Conservation (phyloP, 2,113 vertebrate genomes). For the Nettapus auritus region DNA sequence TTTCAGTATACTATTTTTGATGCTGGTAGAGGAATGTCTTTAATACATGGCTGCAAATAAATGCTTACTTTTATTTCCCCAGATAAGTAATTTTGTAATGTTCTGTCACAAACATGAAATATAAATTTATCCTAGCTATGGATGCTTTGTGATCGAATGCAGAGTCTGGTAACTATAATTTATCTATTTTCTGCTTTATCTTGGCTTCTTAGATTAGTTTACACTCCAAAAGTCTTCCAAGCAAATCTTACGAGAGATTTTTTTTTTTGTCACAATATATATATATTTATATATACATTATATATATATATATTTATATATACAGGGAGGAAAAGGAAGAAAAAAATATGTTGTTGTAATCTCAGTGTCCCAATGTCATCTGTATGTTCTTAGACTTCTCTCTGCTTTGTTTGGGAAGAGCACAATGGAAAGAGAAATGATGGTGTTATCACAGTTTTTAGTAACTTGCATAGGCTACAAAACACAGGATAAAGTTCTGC, state of each 20-base stretch:
- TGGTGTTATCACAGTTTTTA: background rate
- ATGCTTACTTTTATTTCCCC: background rate
- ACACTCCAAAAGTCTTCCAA: background rate
- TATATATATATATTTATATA: no score
- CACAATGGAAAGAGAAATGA: background rate
- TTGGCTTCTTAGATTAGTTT: background rate
- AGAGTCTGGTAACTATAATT: background rate
- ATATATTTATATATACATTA: no score
- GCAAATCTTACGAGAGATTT: background rate
- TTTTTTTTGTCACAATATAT: background rate
- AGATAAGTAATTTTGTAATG: background rate
- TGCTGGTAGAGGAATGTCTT: background rate
- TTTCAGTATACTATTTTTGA: background rate
- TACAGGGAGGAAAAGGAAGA: background rate
- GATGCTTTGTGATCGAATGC: background rate
- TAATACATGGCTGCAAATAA: background rate
- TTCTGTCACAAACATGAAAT: background rate
- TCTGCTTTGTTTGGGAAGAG: background rate
- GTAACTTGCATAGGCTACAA: background rate
- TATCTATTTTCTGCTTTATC: background rate
- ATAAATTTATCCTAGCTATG: background rate
- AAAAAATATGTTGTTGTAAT: background rate
- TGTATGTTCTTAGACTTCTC: background rate
- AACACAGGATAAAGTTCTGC: background rate
- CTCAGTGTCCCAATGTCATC: background rate